Conservation (phyloP, 2,797 vertebrate genomes). For the Pseudochromis fuscus region DNA sequence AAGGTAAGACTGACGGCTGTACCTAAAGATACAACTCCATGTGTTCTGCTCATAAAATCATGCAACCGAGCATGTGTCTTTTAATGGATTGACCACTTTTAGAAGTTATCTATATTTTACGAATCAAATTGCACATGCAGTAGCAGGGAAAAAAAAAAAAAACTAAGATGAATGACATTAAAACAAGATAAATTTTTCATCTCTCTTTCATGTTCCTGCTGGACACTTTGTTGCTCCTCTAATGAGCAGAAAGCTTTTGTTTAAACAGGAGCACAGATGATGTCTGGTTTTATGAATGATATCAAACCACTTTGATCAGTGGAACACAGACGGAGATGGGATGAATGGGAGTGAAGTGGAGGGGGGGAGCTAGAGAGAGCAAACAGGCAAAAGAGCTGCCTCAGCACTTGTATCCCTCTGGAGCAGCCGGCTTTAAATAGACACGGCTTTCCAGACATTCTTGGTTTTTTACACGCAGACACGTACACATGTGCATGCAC, state of each 20-base stretch:
- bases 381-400: conserved; percentile 68
- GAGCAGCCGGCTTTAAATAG: conserved; percentile 75
- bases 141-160: conserved; percentile 41
- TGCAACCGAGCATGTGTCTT: conserved; percentile 39
- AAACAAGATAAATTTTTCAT: conserved; percentile 72
- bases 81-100: conserved; percentile 70
- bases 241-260: conserved; percentile 62
- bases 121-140: conserved; percentile 40
- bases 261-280: conserved; percentile 51
- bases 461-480: conserved; percentile 43
- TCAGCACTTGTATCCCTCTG: conserved; percentile 76
- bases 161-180: conserved; percentile 46
- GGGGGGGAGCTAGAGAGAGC: conserved; percentile 35
- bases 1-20: conserved; percentile 12
- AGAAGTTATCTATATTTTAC: conserved; percentile 65
- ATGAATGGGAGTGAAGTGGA: conserved; percentile 59
- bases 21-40: conserved; percentile 1
- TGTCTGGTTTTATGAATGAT: conserved; percentile 69
- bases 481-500: conserved; percentile 17
- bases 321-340: conserved; percentile 49
- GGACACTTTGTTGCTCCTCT: conserved; percentile 28
- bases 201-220: conserved; percentile 32
- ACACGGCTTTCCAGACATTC: conserved; percentile 71
- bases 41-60: conserved; percentile 26
- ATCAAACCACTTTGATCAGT: conserved; percentile 62